These are phyloP conservation scores for Scolopax bukidnonensis DNA, from an alignment of 2,797 vertebrate species.

Conservation along the genomic window DNA sequence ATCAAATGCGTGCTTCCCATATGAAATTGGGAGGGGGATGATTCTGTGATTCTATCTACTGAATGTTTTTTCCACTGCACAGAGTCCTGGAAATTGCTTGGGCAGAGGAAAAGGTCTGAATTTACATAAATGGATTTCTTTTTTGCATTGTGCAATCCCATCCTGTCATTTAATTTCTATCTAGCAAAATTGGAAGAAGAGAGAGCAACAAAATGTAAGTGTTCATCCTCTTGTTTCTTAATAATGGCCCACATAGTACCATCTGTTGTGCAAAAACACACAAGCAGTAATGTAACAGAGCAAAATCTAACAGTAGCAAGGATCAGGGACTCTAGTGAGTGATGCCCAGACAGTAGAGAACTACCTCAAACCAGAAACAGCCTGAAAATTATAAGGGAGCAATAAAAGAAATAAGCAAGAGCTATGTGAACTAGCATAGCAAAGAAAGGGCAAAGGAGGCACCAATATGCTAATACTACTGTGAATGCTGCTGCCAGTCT, in stretches of 20 bases:
- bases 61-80: background rate
- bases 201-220: background rate
- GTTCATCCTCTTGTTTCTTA: slow-evolving; percentile 30
- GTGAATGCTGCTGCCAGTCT: background rate
- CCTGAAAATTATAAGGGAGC: background rate
- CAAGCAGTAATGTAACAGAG: background rate
- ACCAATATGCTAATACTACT: background rate
- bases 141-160: background rate
- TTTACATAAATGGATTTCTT: slow-evolving; percentile 50
- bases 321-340: background rate
- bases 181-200: background rate
- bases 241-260: background rate
- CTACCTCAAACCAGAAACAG: background rate
- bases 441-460: background rate
- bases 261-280: background rate
- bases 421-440: background rate
- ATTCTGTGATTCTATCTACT: background rate
- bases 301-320: background rate
- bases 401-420: background rate
- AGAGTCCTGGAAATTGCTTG: slow-evolving; percentile 22
- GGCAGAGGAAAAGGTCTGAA: slow-evolving; percentile 53
- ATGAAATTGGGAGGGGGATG: background rate
- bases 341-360: background rate
- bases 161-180: slow-evolving; percentile 21
- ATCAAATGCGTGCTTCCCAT: background rate